phyloP scores from a whole-genome alignment of 2,888 invertebrate genomes.

The Lasioglossum villosulum region DNA sequence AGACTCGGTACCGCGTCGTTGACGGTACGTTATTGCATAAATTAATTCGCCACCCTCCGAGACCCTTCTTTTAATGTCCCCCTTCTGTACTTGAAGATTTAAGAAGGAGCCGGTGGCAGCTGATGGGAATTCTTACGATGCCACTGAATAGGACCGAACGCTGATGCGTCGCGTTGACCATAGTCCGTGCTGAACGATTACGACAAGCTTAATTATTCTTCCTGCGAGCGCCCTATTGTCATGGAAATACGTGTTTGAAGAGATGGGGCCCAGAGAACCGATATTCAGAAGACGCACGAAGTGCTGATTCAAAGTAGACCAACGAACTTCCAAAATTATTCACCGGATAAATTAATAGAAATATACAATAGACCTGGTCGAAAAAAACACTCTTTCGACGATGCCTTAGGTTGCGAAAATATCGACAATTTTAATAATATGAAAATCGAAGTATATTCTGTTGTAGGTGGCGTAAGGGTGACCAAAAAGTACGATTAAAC shows the following conservation, averaged over 20 bases:
- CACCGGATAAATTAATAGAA: background rate
- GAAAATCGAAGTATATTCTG: no score
- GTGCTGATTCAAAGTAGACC: conserved; percentile 34
- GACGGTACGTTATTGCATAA: conserved; percentile 75
- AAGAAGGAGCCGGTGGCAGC: conserved; percentile 66
- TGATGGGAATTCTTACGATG: conserved; percentile 67
- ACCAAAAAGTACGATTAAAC: no score
- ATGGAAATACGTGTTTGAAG: conserved; percentile 50
- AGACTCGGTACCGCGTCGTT: conserved; percentile 51
- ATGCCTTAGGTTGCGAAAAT: no score
- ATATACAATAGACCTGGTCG: background rate
- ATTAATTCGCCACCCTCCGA: conserved; percentile 78
- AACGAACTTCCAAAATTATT: background rate
- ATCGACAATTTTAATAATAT: no score
- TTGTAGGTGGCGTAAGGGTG: no score
- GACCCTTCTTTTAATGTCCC: conserved; percentile 57
- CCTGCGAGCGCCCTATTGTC: conserved; percentile 41
- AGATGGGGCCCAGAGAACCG: conserved; percentile 12
- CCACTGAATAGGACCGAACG: conserved; percentile 46
- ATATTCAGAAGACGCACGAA: background rate
- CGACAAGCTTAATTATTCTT: conserved; percentile 63
- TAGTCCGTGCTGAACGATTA: conserved; percentile 57
- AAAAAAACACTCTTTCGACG: no score
- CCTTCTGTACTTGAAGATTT: conserved; percentile 49
- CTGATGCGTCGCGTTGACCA: conserved; percentile 59